These are phyloP conservation scores for Ceratitis capitata DNA, from an alignment of 1,140 invertebrate genomes.

Conservation along the genomic window DNA sequence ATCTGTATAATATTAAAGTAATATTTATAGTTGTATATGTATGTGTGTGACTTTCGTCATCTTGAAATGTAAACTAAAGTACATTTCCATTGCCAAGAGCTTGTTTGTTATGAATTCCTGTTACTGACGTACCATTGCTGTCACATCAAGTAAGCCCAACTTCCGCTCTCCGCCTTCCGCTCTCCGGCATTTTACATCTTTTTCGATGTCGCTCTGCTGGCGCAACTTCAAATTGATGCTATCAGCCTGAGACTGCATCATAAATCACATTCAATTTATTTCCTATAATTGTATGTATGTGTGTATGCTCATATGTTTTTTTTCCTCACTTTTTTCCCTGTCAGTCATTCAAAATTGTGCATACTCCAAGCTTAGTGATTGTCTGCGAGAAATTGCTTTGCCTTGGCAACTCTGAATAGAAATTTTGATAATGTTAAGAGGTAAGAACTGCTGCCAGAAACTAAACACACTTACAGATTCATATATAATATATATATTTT, in stretches of 20 bases:
- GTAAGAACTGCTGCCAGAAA: not conserved
- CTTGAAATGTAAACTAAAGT: not conserved
- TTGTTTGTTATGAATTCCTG: constrained; percentile 14
- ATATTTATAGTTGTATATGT: not conserved
- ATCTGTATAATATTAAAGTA: too few species aligned
- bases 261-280: constrained; percentile 20
- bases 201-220: not conserved
- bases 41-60: not conserved
- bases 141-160: not conserved
- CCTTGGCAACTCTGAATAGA: not conserved
- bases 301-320: too few species aligned
- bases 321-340: not conserved
- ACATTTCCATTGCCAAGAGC: not conserved
- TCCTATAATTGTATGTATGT: not conserved
- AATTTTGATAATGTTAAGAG: not conserved
- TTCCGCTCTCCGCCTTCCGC: not conserved
- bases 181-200: not conserved
- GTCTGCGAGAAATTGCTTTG: not conserved
- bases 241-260: not conserved
- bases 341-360: not conserved
- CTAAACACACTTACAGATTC: not conserved
- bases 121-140: not conserved
- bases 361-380: not conserved
- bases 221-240: constrained; percentile 6
- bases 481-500: not conserved